These are phyloP conservation scores for Caenorhabditis briggsae DNA, from an alignment of 1,140 invertebrate species.

Conservation along the genomic window DNA sequence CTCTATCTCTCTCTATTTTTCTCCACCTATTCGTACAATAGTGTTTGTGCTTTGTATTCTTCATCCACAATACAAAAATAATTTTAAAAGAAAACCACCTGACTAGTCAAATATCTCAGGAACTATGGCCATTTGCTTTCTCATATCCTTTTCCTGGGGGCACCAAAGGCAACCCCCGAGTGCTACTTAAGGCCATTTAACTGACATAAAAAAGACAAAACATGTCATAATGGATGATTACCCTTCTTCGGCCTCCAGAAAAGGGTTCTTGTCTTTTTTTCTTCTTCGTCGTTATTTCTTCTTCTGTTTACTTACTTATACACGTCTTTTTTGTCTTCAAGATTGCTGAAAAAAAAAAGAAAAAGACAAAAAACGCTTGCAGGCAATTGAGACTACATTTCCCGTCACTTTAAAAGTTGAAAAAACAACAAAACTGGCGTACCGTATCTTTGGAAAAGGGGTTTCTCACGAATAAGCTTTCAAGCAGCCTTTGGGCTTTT, in stretches of 20 bases:
- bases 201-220: conserved; percentile 44
- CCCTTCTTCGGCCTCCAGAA: conserved; percentile 31
- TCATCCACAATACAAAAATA: not conserved
- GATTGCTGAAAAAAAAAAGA: not conserved
- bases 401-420: not conserved
- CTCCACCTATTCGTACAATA: no score
- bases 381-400: conserved; percentile 35
- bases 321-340: conserved; percentile 33
- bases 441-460: not conserved
- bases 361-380: not conserved
- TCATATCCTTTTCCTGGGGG: conserved; percentile 16
- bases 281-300: conserved; percentile 1
- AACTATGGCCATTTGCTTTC: conserved; percentile 17
- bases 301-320: not conserved
- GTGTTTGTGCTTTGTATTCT: not conserved
- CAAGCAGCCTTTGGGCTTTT: not conserved
- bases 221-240: conserved; percentile 55
- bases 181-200: not conserved
- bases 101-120: not conserved
- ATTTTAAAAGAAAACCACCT: not conserved
- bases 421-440: not conserved
- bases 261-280: conserved; percentile 16
- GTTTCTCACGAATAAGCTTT: conserved; percentile 13
- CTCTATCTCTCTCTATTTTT: no score
- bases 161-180: not conserved